Percentiles rank a stretch among this genome's conserved stretches.
These are phyloP conservation scores for Drosophila infuscata DNA, from an alignment of 2,888 invertebrate species.

Conservation along the genomic window DNA sequence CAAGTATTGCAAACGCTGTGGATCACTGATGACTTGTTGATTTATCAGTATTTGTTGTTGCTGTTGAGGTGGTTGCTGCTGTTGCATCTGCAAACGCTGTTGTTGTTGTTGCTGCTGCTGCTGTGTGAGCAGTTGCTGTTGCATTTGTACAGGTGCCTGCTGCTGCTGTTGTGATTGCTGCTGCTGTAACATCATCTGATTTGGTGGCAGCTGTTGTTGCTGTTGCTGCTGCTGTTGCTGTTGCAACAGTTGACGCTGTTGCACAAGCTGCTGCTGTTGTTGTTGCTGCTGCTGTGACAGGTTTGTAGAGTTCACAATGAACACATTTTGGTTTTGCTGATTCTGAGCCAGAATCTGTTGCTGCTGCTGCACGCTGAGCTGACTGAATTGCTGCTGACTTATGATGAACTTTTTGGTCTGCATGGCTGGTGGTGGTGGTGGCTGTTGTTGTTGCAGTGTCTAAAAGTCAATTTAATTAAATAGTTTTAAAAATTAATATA, in stretches of 20 bases:
- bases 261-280: conserved; percentile 77
- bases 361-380: conserved; percentile 87
- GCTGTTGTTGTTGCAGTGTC: conserved; percentile 59
- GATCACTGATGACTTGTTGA: conserved; percentile 83
- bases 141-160: conserved; percentile 57
- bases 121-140: conserved; percentile 70
- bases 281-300: conserved; percentile 77
- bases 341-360: conserved; percentile 85
- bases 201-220: conserved; percentile 71
- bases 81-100: conserved; percentile 75
- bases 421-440: conserved; percentile 72
- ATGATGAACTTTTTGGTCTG: conserved; percentile 85
- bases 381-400: conserved; percentile 88
- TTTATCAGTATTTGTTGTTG: conserved; percentile 84
- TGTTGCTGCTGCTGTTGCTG: conserved; percentile 50
- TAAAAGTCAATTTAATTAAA: conserved; percentile 8
- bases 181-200: conserved; percentile 63
- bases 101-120: conserved; percentile 70
- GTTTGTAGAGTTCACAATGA: conserved; percentile 84
- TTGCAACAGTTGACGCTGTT: conserved; percentile 60
- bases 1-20: conserved; percentile 83
- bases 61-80: conserved; percentile 74
- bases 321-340: conserved; percentile 85
- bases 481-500: background rate
- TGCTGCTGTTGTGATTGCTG: conserved; percentile 69